Base-by-base conservation (phyloP, 2,113 vertebrate genomes). In the Clarias batrachus region DNA sequence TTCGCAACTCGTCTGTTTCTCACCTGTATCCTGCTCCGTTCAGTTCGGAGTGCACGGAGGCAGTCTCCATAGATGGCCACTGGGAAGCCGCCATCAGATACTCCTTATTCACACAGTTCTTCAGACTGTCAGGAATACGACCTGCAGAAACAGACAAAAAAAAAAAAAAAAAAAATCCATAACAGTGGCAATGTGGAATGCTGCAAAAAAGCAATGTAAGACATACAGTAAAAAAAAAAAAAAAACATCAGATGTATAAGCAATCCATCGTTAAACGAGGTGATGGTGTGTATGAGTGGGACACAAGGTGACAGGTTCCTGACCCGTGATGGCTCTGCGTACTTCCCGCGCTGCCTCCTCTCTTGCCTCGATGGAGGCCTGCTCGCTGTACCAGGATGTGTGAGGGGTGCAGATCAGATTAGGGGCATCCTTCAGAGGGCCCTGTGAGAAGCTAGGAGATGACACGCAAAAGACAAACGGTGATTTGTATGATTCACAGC, bases 41-140 rank as follows among this genome's bases (percentile, higher is more conserved):
- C 76, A 97, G 96, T 88, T 98, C 97, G 83, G 96, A 94, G 91
- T 97, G 97, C 85, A 98, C 96, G 80, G 96, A 76, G 85, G 96
- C 94, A 52, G 97, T 94, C 88, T 98, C 97, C 92, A 98, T 96
- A 92, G 93, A 93, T 68, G 97, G 94, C 97, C 97, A 98, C 93
- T 97, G 97, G 89, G 96, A 96, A 65, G 97, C 96, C 84, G 97
- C 93, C 94, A 97, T 94, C 92, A 97, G 96, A 91, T 97, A 98
- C 88, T 98, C 97, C 93, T 98, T 98, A 93, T 98, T 98, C 92
- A 98, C 97, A 90, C 97, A 98, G 93, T 98, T 98, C 93, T 97
- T 97, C 93, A 98, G 93, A 90, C 94, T 96, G 87, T 98, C 97
- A 37, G 97, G 97, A 93, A 98, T 97, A 85, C 96, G 96, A 78